phyloP scores from a whole-genome alignment of 2,888 invertebrate genomes.

The Schrankia costaestrigalis region DNA sequence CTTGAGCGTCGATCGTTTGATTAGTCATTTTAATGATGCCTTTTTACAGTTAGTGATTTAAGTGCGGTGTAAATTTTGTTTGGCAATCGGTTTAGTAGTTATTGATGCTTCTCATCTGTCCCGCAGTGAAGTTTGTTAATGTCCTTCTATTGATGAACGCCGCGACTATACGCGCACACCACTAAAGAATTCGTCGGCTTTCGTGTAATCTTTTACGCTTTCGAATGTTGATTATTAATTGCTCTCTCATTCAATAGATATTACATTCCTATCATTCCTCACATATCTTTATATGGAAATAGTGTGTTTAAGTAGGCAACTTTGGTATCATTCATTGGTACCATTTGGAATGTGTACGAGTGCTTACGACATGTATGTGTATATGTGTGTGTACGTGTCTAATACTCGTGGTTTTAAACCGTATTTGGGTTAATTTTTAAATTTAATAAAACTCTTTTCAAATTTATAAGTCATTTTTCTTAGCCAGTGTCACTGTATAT shows the following conservation, averaged over 20 bases:
- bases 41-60: slow-evolving; percentile 70
- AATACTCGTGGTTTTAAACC: too few species aligned
- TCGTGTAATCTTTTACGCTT: slow-evolving; percentile 73
- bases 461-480: too few species aligned
- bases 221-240: slow-evolving; percentile 73
- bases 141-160: slow-evolving; percentile 47
- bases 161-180: slow-evolving; percentile 39
- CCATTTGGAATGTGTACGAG: slow-evolving; percentile 23
- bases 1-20: slow-evolving; percentile 70
- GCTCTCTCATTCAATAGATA: slow-evolving; percentile 66
- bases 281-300: slow-evolving; percentile 50
- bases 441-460: too few species aligned
- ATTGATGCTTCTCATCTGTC: slow-evolving; percentile 56
- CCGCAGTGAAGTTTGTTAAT: slow-evolving; percentile 46
- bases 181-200: slow-evolving; percentile 61
- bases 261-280: slow-evolving; percentile 61
- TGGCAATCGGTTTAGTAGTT: slow-evolving; percentile 55
- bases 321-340: slow-evolving; percentile 22
- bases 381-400: not conserved
- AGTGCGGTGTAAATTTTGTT: slow-evolving; percentile 66
- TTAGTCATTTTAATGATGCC: slow-evolving; percentile 70
- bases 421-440: too few species aligned
- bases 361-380: slow-evolving; percentile 8
- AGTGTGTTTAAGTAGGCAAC: slow-evolving; percentile 38
- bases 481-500: too few species aligned